Evolutionary conservation across 2,797 vertebrate genomes (phyloP), one percentile per base, ranked within the genome.

Genomic region (Psittacula echo): DNA sequence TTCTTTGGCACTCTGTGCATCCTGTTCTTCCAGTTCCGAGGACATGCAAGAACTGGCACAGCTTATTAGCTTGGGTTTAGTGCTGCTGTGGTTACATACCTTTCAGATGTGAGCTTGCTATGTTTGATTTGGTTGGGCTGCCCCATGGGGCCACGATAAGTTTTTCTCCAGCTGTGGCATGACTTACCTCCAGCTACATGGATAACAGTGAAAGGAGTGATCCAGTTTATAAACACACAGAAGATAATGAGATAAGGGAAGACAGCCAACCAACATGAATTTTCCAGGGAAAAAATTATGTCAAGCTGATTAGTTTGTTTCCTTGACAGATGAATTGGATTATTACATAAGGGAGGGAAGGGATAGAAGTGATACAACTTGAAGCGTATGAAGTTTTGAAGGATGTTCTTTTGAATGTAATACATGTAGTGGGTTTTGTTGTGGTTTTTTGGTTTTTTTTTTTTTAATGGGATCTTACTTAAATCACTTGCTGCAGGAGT

Each of bases 11-110:
- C 37, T 86, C 45, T 5, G 26, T 66, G 11, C 58, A 84, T 86
- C 92, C 86, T 94, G 86, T 93, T 95, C 86, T 94, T 96, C 84
- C 77, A 50, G 92, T 95, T 96, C 77, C 0, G 2, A 95, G 88
- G 45, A 90, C 58, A 2, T 81, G 58, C 74, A 95, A 66, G 88
- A 93, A 77, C 93, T 90, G 86, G 76, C 80, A 90, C 66, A 86
- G 34, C 48, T 72, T 45, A 90, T 56, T 64, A 84, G 41, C 44
- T 77, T 62, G 22, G 15, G 26, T 83, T 93, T 77, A 45, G 30
- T 0, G 2, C 47, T 87, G 64, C 62, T 82, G 27, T 79, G 17
- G 9, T 83, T 84, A 4, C 67, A 9, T 21, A 64, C 48, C 37
- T 65, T 67, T 72, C 48, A 48, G 53, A 80, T 13, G 34, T 2